phyloP scores from a whole-genome alignment of 2,888 invertebrate species.

The Nematopogon swammerdamellus region DNA sequence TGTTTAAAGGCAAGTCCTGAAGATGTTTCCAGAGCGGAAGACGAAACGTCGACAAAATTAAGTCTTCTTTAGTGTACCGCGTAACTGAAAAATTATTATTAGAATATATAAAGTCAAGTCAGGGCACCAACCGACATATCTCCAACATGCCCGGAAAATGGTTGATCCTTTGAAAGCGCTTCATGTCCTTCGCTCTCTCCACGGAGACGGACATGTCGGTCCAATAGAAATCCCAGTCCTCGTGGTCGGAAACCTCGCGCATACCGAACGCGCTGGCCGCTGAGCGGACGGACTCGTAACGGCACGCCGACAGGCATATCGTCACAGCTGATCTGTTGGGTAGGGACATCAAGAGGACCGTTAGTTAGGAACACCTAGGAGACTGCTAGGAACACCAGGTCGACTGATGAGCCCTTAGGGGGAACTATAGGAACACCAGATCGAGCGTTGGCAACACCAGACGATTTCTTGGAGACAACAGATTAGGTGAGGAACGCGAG shows the following conservation, averaged over 20 bases:
- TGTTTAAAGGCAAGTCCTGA: no score
- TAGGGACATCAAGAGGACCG: background rate
- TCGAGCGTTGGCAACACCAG: background rate
- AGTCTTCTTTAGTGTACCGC: no score
- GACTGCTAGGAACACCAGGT: background rate
- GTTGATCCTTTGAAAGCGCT: constrained; percentile 87
- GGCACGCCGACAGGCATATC: constrained; percentile 68
- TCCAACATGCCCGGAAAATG: constrained; percentile 92
- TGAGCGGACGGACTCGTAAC: constrained; percentile 70
- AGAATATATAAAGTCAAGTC: no score
- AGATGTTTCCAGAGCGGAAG: no score
- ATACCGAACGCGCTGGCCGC: constrained; percentile 69
- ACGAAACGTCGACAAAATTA: no score
- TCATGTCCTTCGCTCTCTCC: constrained; percentile 88
- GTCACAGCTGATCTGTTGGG: constrained; percentile 50
- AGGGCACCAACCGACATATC: constrained; percentile 65
- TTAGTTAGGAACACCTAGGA: background rate
- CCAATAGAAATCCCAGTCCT: constrained; percentile 90
- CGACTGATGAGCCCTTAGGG: background rate
- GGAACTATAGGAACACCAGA: background rate
- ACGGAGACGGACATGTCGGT: constrained; percentile 83
- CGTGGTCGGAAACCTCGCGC: constrained; percentile 74
- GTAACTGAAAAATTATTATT: no score
- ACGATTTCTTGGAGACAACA: no score
- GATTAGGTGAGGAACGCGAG: no score